Evolutionary conservation across 2,797 vertebrate genomes (phyloP), one percentile per base, ranked within the genome.

Genomic region (Glyptemys insculpta): DNA sequence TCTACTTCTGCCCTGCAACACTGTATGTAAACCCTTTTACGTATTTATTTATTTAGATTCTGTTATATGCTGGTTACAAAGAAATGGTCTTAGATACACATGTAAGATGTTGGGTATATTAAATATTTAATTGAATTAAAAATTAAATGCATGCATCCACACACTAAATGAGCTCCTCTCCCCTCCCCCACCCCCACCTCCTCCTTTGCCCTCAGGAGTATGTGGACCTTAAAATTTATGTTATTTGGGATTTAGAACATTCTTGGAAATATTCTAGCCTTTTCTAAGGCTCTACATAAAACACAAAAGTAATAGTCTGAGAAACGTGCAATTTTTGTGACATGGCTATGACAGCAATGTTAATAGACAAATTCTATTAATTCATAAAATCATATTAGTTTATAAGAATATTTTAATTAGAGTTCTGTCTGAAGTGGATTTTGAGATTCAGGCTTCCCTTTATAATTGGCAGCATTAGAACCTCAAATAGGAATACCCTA

Each of bases 211-310:
- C 23, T 21, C 3, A 72, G 62, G 62, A 72, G 34, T 34, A 47
- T 6, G 5, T 27, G 44, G 25, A 49, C 12, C 74, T 78, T 31
- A 78, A 78, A 47, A 31, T 49, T 4, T 78, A 49, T 29, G 14
- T 78, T 50, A 47, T 83, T 47, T 76, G 11, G 12, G 72, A 12
- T 47, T 47, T 85, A 65, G 34, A 59, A 81, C 3, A 7, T n/a
- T 72, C 68, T 2, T 0, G 0, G 76, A 85, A 86, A 12, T 56
- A 23, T 18, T 92, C 79, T 2, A 49, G 34, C 27, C 3, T 44
- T 37, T 1, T 29, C n/a, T 81, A 27, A n/a, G 5, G 56, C 4
- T 11, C 4, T 52, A 21, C 5, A 0, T 56, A 68, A 79, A 8
- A 76, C 41, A 76, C 37, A 50, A 10, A 6, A 76, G 14, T 1